These are phyloP conservation scores for Atethmia centrago DNA, from an alignment of 2,888 invertebrate genomes.

Conservation along the genomic window DNA sequence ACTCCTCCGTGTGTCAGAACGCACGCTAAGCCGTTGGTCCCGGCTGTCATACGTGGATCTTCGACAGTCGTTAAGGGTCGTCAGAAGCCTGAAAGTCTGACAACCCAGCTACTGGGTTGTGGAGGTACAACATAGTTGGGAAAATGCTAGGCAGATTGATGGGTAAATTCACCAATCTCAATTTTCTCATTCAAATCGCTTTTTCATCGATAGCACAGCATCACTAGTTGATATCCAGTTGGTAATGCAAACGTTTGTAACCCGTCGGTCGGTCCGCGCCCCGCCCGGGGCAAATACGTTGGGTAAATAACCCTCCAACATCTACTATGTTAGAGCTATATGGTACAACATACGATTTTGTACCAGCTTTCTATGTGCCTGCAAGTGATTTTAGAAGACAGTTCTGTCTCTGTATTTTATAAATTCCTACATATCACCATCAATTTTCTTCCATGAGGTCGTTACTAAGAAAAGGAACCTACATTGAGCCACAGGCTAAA, in stretches of 20 bases:
- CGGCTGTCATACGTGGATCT: no score
- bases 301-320: slow-evolving; percentile 79
- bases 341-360: slow-evolving; percentile 54
- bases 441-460: no score
- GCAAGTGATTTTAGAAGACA: slow-evolving; percentile 40
- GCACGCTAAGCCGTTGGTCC: no score
- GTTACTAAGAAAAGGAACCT: background rate
- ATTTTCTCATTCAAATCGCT: background rate
- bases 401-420: background rate
- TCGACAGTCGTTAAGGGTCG: no score
- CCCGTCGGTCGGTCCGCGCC: slow-evolving; percentile 82
- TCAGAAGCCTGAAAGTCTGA: no score
- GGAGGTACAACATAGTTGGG: no score
- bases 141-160: no score
- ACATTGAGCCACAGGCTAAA: no score
- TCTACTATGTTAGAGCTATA: slow-evolving; percentile 58
- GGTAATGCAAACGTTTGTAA: slow-evolving; percentile 88
- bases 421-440: background rate
- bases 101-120: no score
- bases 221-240: slow-evolving; percentile 85
- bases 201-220: slow-evolving; percentile 37
- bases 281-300: slow-evolving; percentile 81
- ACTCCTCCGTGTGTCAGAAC: no score
- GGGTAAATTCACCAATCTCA: no score
- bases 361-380: slow-evolving; percentile 42